Conservation (phyloP, 2,888 invertebrate genomes). For the Camptogramma bilineatum region DNA sequence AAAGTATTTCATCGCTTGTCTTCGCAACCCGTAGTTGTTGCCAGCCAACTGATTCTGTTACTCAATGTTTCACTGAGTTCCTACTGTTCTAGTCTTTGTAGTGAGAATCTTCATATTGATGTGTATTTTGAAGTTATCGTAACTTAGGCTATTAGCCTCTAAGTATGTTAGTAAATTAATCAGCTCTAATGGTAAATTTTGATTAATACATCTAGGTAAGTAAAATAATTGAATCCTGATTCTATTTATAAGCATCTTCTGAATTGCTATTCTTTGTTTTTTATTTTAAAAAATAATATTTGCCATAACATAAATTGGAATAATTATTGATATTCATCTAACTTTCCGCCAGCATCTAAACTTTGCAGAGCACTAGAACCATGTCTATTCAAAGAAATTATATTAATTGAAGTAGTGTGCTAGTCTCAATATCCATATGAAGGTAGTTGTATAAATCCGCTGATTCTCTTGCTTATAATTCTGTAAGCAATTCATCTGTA, state of each 20-base stretch:
- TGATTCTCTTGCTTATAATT: too few relatives aligned
- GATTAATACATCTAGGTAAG: background rate
- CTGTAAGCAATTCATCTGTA: too few relatives aligned
- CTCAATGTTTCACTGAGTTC: slow-evolving; percentile 2
- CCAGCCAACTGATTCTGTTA: background rate
- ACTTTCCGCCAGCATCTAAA: too few relatives aligned
- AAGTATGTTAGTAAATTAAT: background rate
- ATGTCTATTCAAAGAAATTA: too few relatives aligned
- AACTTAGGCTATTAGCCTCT: background rate
- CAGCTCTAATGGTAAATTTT: background rate
- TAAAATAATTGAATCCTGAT: background rate
- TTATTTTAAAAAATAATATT: too few relatives aligned
- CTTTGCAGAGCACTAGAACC: too few relatives aligned
- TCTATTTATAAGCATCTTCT: background rate
- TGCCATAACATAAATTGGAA: too few relatives aligned
- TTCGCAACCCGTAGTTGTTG: slow-evolving; percentile 30
- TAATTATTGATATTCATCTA: too few relatives aligned
- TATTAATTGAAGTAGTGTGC: too few relatives aligned
- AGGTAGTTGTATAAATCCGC: too few relatives aligned
- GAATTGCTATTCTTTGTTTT: too few relatives aligned
- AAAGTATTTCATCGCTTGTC: slow-evolving; percentile 51
- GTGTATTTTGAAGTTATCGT: slow-evolving; percentile 1
- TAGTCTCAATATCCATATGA: too few relatives aligned
- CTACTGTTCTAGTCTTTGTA: slow-evolving; percentile 28
- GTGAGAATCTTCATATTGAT: slow-evolving; percentile 4